A percentile compares a stretch with the other conserved stretches of the same genome.
Evolutionary conservation across 2,888 invertebrate species (phyloP).

Genomic region (Thyatira batis): DNA sequence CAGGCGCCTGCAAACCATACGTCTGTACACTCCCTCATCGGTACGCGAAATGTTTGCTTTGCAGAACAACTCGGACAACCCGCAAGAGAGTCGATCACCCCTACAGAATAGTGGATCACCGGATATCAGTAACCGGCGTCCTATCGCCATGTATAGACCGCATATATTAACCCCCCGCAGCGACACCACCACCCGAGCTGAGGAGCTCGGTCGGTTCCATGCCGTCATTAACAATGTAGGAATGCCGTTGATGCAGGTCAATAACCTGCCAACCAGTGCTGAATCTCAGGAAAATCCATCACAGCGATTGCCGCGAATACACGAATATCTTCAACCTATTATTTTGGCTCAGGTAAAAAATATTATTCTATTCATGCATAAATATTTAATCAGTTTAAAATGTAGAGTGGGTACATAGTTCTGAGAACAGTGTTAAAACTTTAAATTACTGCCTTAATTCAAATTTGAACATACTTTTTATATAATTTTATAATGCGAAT

Average conservation of each 20-base stretch:
- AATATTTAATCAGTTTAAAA: neutral
- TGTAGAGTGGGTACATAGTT: too few species aligned
- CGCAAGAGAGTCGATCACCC: constrained; percentile 39
- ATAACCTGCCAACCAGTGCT: constrained; percentile 70
- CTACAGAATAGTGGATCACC: constrained; percentile 26
- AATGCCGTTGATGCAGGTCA: constrained; percentile 84
- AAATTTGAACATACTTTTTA: too few species aligned
- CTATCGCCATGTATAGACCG: constrained; percentile 47
- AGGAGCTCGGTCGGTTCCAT: constrained; percentile 50
- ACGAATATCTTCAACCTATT: constrained; percentile 74
- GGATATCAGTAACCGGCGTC: constrained; percentile 37
- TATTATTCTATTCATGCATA: neutral
- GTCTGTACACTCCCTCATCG: constrained; percentile 70
- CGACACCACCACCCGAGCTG: constrained; percentile 33
- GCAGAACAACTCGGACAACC: constrained; percentile 46
- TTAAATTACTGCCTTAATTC: too few species aligned
- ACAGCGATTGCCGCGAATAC: constrained; percentile 63
- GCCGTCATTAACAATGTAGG: constrained; percentile 60
- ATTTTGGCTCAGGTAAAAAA: constrained; percentile 72
- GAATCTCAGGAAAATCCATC: constrained; percentile 45
- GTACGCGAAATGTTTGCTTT: constrained; percentile 70
- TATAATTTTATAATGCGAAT: too few species aligned
- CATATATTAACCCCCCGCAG: constrained; percentile 48
- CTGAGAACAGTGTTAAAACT: too few species aligned
- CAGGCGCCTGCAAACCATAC: constrained; percentile 68